A percentile compares a stretch with the other conserved stretches of the same genome.
Conservation (phyloP, 2,797 vertebrate genomes). For the Sebastes matsubarae region DNA sequence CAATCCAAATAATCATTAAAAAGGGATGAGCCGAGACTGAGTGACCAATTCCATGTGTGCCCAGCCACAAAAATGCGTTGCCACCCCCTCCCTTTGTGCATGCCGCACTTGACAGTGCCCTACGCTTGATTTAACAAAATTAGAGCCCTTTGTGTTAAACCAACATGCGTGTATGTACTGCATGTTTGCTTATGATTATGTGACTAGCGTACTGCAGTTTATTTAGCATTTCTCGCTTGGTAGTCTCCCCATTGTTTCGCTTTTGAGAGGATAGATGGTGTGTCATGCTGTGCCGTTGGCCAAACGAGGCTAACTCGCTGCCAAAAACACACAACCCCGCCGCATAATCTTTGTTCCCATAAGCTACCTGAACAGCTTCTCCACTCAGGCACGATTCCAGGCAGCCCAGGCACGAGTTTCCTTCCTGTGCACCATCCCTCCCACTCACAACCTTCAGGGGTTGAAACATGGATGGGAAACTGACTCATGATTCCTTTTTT, state of each 20-base stretch:
- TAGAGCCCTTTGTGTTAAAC: conserved; percentile 18
- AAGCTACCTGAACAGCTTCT: conserved; percentile 59
- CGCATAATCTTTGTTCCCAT: conserved; percentile 57
- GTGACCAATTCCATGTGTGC: neutral
- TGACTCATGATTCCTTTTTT: conserved; percentile 49
- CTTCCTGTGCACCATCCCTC: conserved; percentile 51
- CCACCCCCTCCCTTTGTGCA: neutral
- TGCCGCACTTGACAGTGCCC: neutral
- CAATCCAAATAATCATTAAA: neutral
- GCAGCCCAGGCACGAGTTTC: conserved; percentile 46
- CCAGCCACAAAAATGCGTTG: neutral
- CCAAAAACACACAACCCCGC: conserved; percentile 51
- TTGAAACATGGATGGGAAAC: conserved; percentile 44
- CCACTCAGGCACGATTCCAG: conserved; percentile 47
- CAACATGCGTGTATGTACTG: conserved; percentile 1
- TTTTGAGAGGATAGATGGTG: conserved; percentile 12
- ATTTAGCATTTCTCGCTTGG: conserved; percentile 14
- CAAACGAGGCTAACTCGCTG: conserved; percentile 5
- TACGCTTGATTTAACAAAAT: conserved; percentile 25
- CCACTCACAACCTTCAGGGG: conserved; percentile 50
- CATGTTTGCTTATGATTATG: conserved; percentile 19
- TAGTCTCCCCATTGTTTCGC: conserved; percentile 35
- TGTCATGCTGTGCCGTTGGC: conserved; percentile 51
- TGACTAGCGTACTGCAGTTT: neutral
- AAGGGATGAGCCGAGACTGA: neutral